Base-by-base conservation (phyloP, 2,113 vertebrate genomes). In the Mixornis gularis region DNA sequence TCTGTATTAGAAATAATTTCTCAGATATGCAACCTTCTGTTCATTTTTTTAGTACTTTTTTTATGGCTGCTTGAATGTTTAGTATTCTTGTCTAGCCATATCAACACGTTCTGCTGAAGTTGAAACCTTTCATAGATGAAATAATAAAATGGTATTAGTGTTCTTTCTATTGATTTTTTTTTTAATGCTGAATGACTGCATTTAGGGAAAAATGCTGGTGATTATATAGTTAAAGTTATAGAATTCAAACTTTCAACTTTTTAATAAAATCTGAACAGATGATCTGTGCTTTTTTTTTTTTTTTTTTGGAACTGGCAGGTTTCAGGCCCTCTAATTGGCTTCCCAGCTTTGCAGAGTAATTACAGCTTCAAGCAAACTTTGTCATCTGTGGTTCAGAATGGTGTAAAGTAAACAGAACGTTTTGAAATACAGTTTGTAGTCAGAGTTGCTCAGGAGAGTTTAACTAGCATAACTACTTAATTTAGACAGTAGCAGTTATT, bases 351-450 rank as follows among this genome's bases (percentile, higher is more conserved):
- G 91, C 94, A 97, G 96, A 97, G 96, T 97, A 96, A 96, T 97
- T 97, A 96, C 96, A 96, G 96, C 97, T 98, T 97, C 92, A 88
- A 97, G 96, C 97, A 96, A 96, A 97, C 95, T 97, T 98, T 95
- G 94, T 98, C 96, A 97, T 97, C 96, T 98, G 96, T 97, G 97
- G 95, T 97, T 98, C 95, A 96, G 97, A 97, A 96, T 97, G 97
- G 96, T 97, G 95, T 97, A 97, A 97, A 97, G 95, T 97, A 97
- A 97, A 97, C 96, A 97, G 96, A 97, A 96, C 85, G 44, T 97
- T 97, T 97, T 97, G 94, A 97, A 97, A 96, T 96, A 94, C 92
- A 96, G 89, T 94, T 96, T 97, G 91, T 95, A 97, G 94, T 94
- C 96, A 89, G 95, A 96, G 80, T 97, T 97, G 96, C 84, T 97